Conservation (phyloP, 2,113 vertebrate species). For the Rhynchomys soricoides region DNA sequence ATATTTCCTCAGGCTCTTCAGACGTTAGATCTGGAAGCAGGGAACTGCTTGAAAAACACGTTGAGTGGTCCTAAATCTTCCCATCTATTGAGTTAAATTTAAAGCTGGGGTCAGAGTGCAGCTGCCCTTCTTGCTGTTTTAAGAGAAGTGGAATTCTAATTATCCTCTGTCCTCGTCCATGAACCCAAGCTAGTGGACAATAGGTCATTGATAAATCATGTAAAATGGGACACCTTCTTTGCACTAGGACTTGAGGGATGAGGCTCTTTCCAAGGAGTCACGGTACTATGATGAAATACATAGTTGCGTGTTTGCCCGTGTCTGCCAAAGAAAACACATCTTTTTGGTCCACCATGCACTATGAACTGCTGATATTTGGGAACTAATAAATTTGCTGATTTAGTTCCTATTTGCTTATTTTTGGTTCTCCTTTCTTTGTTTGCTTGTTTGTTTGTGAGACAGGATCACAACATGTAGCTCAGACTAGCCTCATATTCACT, state of each 20-base stretch:
- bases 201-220: neutral
- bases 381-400: constrained; percentile 16
- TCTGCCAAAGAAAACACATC: neutral
- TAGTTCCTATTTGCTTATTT: neutral
- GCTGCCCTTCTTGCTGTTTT: constrained; percentile 53
- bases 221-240: constrained; percentile 6
- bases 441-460: neutral
- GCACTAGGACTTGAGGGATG: neutral
- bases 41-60: constrained; percentile 34
- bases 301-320: neutral
- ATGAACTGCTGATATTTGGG: neutral
- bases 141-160: constrained; percentile 61
- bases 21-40: neutral
- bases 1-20: constrained; percentile 34
- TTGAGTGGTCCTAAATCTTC: neutral
- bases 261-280: neutral
- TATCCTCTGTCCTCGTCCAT: neutral
- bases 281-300: neutral
- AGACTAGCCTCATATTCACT: neutral
- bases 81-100: constrained; percentile 37
- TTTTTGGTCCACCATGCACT: neutral
- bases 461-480: neutral
- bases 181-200: neutral
- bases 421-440: too few species aligned
- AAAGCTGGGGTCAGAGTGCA: constrained; percentile 54